phyloP scores from a whole-genome alignment of 2,797 vertebrate species.

The Ciconia nigra region DNA sequence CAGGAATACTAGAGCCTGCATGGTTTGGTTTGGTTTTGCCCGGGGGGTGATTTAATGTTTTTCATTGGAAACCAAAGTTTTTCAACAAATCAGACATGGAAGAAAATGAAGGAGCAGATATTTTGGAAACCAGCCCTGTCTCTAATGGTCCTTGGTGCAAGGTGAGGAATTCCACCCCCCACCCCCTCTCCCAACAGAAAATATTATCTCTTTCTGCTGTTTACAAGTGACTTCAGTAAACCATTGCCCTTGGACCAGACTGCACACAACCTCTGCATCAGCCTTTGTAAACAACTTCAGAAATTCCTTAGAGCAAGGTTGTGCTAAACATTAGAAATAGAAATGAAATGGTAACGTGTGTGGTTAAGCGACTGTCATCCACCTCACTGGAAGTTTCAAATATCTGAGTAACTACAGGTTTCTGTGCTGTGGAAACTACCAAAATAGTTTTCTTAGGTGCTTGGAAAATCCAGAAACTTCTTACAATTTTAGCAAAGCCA shows the following conservation, averaged over 20 bases:
- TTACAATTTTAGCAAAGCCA: slow-evolving; percentile 15
- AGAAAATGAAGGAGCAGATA: slow-evolving; percentile 43
- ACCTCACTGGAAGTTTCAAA: slow-evolving; percentile 10
- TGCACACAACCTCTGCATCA: slow-evolving; percentile 11
- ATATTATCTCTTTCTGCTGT: background rate
- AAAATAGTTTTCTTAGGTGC: slow-evolving; percentile 18
- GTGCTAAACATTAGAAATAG: slow-evolving; percentile 31
- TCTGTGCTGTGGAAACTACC: slow-evolving; percentile 23
- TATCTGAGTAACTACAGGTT: slow-evolving; percentile 43
- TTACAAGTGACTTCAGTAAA: background rate
- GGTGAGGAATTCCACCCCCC: slow-evolving; percentile 39
- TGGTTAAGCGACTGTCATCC: background rate
- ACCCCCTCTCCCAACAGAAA: background rate
- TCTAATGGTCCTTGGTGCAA: slow-evolving; percentile 65
- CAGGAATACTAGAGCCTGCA: background rate
- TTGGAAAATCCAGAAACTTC: slow-evolving; percentile 12
- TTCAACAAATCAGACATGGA: slow-evolving; percentile 53
- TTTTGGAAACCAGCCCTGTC: slow-evolving; percentile 21
- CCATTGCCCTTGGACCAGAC: background rate
- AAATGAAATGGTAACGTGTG: slow-evolving; percentile 9
- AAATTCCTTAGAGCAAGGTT: slow-evolving; percentile 18
- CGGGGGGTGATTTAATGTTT: slow-evolving; percentile 33
- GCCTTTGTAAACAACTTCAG: slow-evolving; percentile 34
- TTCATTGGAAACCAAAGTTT: slow-evolving; percentile 24
- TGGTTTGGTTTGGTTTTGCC: background rate